Percentiles rank a stretch among this genome's conserved stretches.
These are phyloP conservation scores for Protosalanx chinensis DNA, from an alignment of 2,797 vertebrate species.

Conservation along the genomic window DNA sequence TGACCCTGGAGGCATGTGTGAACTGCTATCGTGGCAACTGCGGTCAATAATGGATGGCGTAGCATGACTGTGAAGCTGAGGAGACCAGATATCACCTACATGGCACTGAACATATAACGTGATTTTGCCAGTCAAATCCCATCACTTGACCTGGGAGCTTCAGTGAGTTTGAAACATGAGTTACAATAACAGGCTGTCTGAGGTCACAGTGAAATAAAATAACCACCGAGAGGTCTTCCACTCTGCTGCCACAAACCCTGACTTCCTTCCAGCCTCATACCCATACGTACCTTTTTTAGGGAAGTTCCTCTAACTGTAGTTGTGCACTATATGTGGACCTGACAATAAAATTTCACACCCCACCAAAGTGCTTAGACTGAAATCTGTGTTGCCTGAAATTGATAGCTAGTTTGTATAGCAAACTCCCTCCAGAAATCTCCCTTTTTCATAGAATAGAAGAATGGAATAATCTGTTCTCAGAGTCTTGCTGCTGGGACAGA, in stretches of 20 bases:
- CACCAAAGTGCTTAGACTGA: no score
- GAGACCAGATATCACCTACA: no score
- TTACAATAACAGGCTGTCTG: constrained; percentile 16
- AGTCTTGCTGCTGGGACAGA: neutral
- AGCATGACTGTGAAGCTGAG: constrained; percentile 28
- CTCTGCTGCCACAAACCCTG: neutral
- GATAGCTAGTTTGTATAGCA: neutral
- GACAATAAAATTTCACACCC: no score
- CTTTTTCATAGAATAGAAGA: neutral
- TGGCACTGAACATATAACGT: no score
- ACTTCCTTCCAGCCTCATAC: neutral
- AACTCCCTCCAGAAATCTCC: neutral
- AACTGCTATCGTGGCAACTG: constrained; percentile 7
- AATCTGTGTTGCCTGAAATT: neutral
- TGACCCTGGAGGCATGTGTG: constrained; percentile 21
- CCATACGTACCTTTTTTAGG: neutral
- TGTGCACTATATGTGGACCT: no score
- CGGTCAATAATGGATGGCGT: constrained; percentile 32
- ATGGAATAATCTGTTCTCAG: neutral
- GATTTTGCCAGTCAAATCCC: neutral
- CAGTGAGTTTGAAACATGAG: constrained; percentile 37
- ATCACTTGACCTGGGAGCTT: constrained; percentile 20
- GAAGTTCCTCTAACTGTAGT: neutral
- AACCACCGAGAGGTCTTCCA: constrained; percentile 15
- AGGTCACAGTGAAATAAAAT: constrained; percentile 6